These are phyloP conservation scores for Drosophila stalkeri DNA, from an alignment of 2,888 invertebrate genomes.

Conservation along the genomic window DNA sequence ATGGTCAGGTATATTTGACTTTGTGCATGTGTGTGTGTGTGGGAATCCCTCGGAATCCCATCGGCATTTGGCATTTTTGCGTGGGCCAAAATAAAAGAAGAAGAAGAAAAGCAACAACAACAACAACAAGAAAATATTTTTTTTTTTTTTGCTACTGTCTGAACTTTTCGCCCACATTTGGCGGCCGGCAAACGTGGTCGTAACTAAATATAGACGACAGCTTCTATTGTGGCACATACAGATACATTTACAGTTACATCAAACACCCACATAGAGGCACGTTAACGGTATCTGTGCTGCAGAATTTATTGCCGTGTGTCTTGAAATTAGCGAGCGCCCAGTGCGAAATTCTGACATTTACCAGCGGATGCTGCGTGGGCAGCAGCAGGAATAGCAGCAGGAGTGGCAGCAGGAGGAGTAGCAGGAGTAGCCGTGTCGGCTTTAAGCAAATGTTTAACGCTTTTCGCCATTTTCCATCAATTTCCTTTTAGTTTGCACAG, in stretches of 20 bases:
- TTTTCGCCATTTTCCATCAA: background rate
- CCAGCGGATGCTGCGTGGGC: constrained; percentile 29
- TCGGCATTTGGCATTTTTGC: constrained; percentile 38
- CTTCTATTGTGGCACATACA: constrained; percentile 17
- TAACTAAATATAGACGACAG: constrained; percentile 51
- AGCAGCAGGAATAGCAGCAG: background rate
- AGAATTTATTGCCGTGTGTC: constrained; percentile 14
- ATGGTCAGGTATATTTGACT: background rate
- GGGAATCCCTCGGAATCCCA: constrained; percentile 24
- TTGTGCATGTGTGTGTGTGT: background rate
- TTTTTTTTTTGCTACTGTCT: constrained; percentile 17
- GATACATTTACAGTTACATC: constrained; percentile 21
- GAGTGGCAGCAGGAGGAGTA: no score
- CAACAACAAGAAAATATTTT: no score
- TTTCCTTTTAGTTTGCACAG: constrained; percentile 23
- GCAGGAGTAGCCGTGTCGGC: background rate
- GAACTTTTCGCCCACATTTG: constrained; percentile 50
- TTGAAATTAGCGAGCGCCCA: constrained; percentile 41
- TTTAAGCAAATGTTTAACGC: constrained; percentile 13
- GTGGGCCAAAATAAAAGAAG: constrained; percentile 37
- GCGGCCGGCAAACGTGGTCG: constrained; percentile 36
- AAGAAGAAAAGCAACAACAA: background rate
- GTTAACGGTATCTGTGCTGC: constrained; percentile 4
- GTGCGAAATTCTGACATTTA: constrained; percentile 25
- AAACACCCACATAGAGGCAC: constrained; percentile 8